Evolutionary conservation across 2,113 vertebrate genomes (phyloP), one percentile per base, ranked within the genome.

Genomic region (Colossoma macropomum): DNA sequence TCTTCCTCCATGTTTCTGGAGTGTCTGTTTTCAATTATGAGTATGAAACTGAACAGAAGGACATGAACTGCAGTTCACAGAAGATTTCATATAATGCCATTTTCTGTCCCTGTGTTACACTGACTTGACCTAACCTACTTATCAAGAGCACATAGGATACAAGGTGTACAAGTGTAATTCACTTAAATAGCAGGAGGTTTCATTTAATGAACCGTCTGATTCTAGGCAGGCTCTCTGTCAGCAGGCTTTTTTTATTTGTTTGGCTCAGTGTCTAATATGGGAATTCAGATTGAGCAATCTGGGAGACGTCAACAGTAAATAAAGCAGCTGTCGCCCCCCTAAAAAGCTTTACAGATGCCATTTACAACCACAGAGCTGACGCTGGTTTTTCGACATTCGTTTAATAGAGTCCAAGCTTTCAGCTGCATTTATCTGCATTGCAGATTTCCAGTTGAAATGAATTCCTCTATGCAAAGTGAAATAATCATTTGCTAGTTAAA

Each of bases 141-240:
- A 32, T 4, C 28, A 19, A 30, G 10, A 69, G 30, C 23, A n/a
- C n/a, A n/a, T n/a, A 68, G 27, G 77, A 32, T n/a, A 65, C 32
- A 21, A 34, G 50, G 80, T 69, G 70, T 52, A 59, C 15, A 17
- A 38, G 50, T 59, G 52, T 76, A 45, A 69, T 75, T 70, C 17
- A 60, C 74, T 77, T 70, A 71, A 71, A 83, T 32, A 32, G 74
- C 34, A 12, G 25, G 32, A n/a, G 11, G 25, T 68, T 28, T 76
- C 60, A 76, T 76, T 77, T 23, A 70, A 76, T 74, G 27, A 74
- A 72, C 17, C 23, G 32, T 52, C 41, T 34, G 59, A 62, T 2
- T 68, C 63, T 12, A 4, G 3, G 28, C 21, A 54, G 45, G 27
- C 28, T 30, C 59, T 62, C 59, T n/a, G 54, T 59, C 59, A 62